Conservation (phyloP, 1,140 invertebrate species). For the Hyles euphorbiae region DNA sequence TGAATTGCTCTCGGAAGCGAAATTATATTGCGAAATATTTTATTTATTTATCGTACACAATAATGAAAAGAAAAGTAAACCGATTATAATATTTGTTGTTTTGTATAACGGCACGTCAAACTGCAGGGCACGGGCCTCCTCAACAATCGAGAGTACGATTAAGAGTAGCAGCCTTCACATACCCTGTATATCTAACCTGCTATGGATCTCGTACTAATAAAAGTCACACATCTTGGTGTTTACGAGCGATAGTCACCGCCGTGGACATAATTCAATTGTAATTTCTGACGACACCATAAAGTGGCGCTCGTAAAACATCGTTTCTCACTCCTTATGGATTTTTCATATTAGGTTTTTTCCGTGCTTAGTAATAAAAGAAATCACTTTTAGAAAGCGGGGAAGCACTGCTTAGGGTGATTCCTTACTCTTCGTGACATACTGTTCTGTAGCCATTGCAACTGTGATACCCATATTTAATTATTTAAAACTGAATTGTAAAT, state of each 20-base stretch:
- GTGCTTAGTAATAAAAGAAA: slow-evolving; percentile 67
- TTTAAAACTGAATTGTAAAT: too few species aligned
- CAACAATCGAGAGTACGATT: too few species aligned
- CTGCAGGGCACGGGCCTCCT: too few species aligned
- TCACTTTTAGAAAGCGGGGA: slow-evolving; percentile 62
- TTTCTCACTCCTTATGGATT: slow-evolving; percentile 52
- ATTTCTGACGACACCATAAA: slow-evolving; percentile 56
- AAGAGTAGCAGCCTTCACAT: too few species aligned
- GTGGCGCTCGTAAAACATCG: slow-evolving; percentile 49
- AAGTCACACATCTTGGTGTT: background rate
- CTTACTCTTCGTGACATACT: slow-evolving; percentile 35
- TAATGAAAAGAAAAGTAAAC: too few species aligned
- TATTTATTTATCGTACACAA: too few species aligned
- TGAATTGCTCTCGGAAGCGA: background rate
- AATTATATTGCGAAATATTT: too few species aligned
- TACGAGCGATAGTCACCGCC: slow-evolving; percentile 11
- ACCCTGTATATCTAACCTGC: background rate
- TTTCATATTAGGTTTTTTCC: slow-evolving; percentile 49
- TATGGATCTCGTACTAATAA: background rate
- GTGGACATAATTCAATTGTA: slow-evolving; percentile 46
- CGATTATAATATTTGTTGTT: too few species aligned
- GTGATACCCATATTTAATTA: background rate
- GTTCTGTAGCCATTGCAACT: slow-evolving; percentile 12
- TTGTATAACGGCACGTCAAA: too few species aligned
- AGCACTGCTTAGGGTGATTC: slow-evolving; percentile 31